Conservation (phyloP, 2,888 invertebrate genomes). For the Fissipunctia ypsillon region DNA sequence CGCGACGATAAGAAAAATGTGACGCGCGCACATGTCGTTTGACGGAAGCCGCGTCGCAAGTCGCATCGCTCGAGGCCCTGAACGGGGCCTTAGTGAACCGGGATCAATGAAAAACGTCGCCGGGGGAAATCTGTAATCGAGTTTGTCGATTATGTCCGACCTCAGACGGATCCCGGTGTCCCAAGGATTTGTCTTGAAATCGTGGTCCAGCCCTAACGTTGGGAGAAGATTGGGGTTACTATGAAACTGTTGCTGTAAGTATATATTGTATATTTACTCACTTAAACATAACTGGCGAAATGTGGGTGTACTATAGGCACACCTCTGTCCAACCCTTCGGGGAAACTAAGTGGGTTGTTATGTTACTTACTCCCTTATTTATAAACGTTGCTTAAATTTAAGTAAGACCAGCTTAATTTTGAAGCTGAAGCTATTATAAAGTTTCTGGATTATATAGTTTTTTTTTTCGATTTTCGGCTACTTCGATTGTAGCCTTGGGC, state of each 20-base stretch:
- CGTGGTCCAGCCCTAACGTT: too few relatives aligned
- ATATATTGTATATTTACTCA: too few relatives aligned
- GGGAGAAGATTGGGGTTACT: too few relatives aligned
- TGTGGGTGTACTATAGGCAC: too few relatives aligned
- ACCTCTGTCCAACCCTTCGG: too few relatives aligned
- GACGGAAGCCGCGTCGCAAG: neutral
- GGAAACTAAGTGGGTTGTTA: too few relatives aligned
- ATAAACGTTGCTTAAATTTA: too few relatives aligned
- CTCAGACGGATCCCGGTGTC: slow-evolving; percentile 70
- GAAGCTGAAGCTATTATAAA: slow-evolving; percentile 46
- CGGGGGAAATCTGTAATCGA: slow-evolving; percentile 86
- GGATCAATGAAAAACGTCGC: slow-evolving; percentile 80
- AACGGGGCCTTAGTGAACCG: slow-evolving; percentile 58
- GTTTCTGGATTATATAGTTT: slow-evolving; percentile 22
- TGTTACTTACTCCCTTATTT: too few relatives aligned
- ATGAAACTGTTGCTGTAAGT: too few relatives aligned
- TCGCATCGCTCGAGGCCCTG: neutral
- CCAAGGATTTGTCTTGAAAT: slow-evolving; percentile 75
- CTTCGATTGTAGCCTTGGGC: neutral
- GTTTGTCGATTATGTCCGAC: slow-evolving; percentile 84
- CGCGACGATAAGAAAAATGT: neutral
- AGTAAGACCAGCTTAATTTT: slow-evolving; percentile 66
- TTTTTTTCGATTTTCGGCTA: neutral
- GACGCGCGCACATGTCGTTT: neutral
- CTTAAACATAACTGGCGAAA: too few relatives aligned